Percentiles rank a stretch among this genome's conserved stretches.
phyloP scores from a whole-genome alignment of 2,797 vertebrate genomes.

The Loris lydekkerianus region DNA sequence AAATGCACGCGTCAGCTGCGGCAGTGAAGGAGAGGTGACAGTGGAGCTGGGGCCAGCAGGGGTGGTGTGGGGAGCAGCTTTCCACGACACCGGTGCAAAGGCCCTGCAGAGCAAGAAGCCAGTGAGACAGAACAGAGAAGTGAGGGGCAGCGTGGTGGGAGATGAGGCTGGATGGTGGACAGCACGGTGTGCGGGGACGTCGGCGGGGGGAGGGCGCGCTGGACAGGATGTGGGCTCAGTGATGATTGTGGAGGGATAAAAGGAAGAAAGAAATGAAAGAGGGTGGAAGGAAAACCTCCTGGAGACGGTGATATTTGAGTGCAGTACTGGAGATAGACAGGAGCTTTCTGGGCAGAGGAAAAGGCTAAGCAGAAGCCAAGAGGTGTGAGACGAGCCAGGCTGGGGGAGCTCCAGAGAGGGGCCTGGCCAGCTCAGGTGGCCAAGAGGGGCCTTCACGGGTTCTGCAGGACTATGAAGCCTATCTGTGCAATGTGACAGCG shows the following conservation, averaged over 20 bases:
- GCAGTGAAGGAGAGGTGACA: too few species aligned
- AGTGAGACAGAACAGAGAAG: rapidly evolving
- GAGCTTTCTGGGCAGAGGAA: not conserved
- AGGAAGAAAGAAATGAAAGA: not conserved
- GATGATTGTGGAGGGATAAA: not conserved
- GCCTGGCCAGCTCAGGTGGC: not conserved
- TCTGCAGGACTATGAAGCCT: not conserved
- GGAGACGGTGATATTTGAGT: not conserved
- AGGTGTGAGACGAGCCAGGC: not conserved
- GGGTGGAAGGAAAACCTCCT: not conserved
- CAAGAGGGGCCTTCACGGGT: not conserved
- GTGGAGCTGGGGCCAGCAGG: not conserved
- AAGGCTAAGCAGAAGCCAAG: not conserved
- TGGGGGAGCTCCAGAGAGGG: not conserved
- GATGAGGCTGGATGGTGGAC: not conserved
- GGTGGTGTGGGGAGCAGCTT: too few species aligned
- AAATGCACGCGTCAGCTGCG: rapidly evolving
- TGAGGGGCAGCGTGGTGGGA: rapidly evolving
- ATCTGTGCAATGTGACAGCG: not conserved
- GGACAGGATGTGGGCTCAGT: rapidly evolving
- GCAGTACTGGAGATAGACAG: not conserved
- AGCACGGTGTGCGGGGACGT: rapidly evolving
- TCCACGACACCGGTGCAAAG: not conserved
- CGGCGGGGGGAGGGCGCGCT: not conserved
- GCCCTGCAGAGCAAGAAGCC: not conserved